Evolutionary conservation across 2,113 vertebrate genomes (phyloP).

Genomic region (Chauna torquata): DNA sequence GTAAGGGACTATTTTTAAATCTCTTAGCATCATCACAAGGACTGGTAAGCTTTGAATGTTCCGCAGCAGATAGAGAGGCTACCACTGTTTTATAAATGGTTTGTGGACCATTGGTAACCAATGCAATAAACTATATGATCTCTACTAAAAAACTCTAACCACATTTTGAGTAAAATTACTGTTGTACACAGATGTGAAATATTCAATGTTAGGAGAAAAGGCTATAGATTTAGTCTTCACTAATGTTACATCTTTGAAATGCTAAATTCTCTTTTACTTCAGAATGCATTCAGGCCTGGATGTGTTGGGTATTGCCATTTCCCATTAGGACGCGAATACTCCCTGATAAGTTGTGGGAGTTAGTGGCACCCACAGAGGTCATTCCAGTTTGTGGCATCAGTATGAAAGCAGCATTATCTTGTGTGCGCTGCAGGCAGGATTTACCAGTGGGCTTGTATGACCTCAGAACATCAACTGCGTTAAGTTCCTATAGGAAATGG

Average conservation of each 20-base stretch:
- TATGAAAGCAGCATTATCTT: not conserved
- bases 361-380: not conserved
- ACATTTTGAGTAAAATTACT: not conserved
- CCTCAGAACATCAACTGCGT: not conserved
- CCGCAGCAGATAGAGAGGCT: not conserved
- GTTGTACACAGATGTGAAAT: not conserved
- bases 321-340: accelerated
- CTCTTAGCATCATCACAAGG: not conserved
- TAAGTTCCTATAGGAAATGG: not conserved
- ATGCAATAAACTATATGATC: not conserved
- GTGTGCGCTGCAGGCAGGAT: not conserved
- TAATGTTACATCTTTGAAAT: not conserved
- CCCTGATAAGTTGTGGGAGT: not conserved
- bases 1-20: not conserved
- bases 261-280: not conserved
- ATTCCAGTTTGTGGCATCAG: not conserved
- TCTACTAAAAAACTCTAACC: not conserved
- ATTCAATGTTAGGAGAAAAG: not conserved
- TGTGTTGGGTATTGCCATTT: not conserved
- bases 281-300: not conserved
- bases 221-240: not conserved
- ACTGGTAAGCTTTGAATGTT: not conserved
- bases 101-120: not conserved
- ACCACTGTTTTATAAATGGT: not conserved
- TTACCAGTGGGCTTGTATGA: not conserved